phyloP scores from a whole-genome alignment of 2,888 invertebrate species.

The Rotaria macrura region DNA sequence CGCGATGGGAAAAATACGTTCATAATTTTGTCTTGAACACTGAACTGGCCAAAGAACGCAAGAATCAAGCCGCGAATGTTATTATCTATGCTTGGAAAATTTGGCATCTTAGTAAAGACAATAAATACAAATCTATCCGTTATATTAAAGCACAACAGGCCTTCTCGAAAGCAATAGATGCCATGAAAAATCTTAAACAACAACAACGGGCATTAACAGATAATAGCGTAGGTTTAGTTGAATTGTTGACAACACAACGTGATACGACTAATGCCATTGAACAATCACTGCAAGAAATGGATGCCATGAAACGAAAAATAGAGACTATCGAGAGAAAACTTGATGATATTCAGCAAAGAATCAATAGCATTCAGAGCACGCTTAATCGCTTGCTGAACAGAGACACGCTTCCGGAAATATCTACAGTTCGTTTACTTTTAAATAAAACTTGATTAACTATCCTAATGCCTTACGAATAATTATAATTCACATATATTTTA shows the following conservation, averaged over 20 bases:
- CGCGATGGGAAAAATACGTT: conserved; percentile 46
- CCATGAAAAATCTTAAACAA: conserved; percentile 44
- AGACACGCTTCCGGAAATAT: background rate
- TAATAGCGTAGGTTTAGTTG: conserved; percentile 41
- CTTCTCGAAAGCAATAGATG: conserved; percentile 45
- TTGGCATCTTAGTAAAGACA: background rate
- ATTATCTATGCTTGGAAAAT: conserved; percentile 27
- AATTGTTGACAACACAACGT: conserved; percentile 34
- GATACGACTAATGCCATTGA: background rate
- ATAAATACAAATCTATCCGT: background rate
- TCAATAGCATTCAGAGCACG: background rate
- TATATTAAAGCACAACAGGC: conserved; percentile 38
- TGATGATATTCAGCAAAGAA: background rate
- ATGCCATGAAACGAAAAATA: background rate
- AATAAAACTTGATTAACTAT: no score
- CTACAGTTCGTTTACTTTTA: no score
- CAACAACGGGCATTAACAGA: conserved; percentile 42
- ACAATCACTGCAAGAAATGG: no score
- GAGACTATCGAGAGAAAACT: background rate
- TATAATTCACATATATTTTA: no score
- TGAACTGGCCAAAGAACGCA: conserved; percentile 43
- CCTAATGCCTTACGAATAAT: no score
- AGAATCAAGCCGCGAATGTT: conserved; percentile 34
- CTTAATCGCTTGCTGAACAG: background rate
- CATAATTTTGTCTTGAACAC: conserved; percentile 48